Conservation (phyloP, 2,113 vertebrate genomes). For the Vanacampus margaritifer region DNA sequence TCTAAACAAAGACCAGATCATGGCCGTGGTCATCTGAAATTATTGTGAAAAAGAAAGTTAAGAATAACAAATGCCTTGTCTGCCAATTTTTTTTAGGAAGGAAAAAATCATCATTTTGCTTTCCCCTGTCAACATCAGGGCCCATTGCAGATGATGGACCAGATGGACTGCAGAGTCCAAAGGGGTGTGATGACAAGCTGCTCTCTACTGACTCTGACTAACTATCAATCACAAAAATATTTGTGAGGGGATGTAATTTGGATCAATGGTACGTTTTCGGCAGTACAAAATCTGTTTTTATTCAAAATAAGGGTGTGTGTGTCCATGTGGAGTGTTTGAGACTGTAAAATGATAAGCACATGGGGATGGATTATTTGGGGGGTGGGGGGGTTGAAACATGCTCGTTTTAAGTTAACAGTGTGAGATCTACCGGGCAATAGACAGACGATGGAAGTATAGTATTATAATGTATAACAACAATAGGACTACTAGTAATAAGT, state of each 20-base stretch:
- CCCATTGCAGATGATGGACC: constrained; percentile 46
- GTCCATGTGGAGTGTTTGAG: constrained; percentile 24
- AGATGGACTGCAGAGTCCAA: constrained; percentile 62
- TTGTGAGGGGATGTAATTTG: constrained; percentile 27
- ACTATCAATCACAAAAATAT: constrained; percentile 40
- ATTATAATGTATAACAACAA: neutral
- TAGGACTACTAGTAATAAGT: neutral
- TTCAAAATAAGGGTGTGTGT: constrained; percentile 52
- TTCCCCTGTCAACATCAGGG: constrained; percentile 58
- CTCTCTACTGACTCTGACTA: constrained; percentile 26
- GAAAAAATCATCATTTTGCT: neutral
- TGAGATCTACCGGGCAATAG: neutral
- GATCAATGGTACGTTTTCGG: constrained; percentile 24
- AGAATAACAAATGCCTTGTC: neutral
- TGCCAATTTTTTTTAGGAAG: neutral
- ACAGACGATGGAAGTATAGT: neutral
- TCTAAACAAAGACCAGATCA: too few relatives aligned
- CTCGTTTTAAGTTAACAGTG: neutral
- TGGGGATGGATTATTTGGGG: constrained; percentile 30
- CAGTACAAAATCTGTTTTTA: constrained; percentile 39
- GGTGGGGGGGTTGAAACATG: too few relatives aligned
- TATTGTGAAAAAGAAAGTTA: too few relatives aligned
- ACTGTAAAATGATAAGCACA: constrained; percentile 40
- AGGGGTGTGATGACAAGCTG: constrained; percentile 40
- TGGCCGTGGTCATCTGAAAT: too few relatives aligned